Percentiles rank a stretch among this genome's conserved stretches.
phyloP scores from a whole-genome alignment of 2,888 invertebrate genomes.

The Gryllus longicercus region DNA sequence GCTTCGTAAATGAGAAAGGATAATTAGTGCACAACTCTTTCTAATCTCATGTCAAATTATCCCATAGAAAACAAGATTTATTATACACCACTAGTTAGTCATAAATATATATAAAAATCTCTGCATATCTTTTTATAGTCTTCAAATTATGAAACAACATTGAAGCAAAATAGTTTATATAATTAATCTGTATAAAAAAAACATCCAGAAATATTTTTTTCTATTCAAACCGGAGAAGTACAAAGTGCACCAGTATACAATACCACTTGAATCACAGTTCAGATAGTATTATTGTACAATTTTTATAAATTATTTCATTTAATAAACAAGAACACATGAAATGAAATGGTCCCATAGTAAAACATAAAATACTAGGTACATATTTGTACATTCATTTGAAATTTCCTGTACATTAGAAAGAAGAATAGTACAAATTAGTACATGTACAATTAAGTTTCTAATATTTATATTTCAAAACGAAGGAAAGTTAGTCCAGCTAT shows the following conservation, averaged over 20 bases:
- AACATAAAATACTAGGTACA: background rate
- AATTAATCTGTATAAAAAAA: background rate
- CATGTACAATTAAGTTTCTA: too few species aligned
- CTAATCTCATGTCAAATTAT: background rate
- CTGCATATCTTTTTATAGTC: background rate
- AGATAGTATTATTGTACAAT: background rate
- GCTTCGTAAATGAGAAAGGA: background rate
- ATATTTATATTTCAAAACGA: too few species aligned
- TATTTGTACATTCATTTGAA: slow-evolving; percentile 4
- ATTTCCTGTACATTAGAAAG: background rate
- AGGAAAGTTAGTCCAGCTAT: too few species aligned
- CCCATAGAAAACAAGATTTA: background rate
- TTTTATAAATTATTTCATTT: background rate
- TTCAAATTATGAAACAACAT: slow-evolving; percentile 20
- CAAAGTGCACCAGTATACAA: background rate
- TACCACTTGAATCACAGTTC: slow-evolving; percentile 4
- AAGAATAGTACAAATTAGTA: background rate
- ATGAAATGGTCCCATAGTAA: slow-evolving; percentile 21
- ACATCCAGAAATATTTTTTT: background rate
- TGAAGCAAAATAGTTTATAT: slow-evolving; percentile 17
- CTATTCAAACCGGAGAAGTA: background rate
- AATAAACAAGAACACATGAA: background rate
- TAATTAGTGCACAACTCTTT: background rate
- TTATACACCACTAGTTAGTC: background rate
- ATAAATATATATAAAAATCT: background rate